Evolutionary conservation across 1,140 invertebrate genomes (phyloP), one percentile per base, ranked within the genome.

Genomic region (Hermatobates lingyangjiaoensis): DNA sequence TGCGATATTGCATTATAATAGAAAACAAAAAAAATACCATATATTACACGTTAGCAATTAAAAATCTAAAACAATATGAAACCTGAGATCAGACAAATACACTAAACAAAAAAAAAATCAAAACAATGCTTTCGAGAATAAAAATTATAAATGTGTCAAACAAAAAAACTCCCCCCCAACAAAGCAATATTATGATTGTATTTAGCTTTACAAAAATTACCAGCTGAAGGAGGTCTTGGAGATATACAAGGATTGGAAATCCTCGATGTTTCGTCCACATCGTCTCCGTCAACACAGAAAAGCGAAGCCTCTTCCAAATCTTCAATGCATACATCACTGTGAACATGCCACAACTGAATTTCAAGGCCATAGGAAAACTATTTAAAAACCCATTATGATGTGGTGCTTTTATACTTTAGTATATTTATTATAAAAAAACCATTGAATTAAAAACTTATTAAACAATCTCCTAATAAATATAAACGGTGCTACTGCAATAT

Each of bases 201-300:
- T 28, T 45, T 26, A n/a, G 10, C 23, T 28, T 23, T 46, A 27
- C 39, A 51, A 23, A 39, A 49, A 47, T 60, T 66, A 79, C 79
- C 78, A 60, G 77, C 74, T 30, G 79, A 81, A 5, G 77, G 74
- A 7, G 79, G 79, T 52, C 79, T 62, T 26, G 77, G 74, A 24
- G 75, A 72, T 56, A 76, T 75, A 54, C 77, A 75, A 10, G 78
- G 75, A n/a, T 77, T 74, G 26, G 72, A 76, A 27, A 50, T 39
- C 25, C 39, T 24, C 21, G 24, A 49, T 21, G 44, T 64, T 56
- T 74, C 75, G 57, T 74, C 73, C 50, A 80, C 76, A 25, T 76
- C 73, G 56, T 72, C 71, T 0, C 68, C 73, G 39, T 73, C 69
- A 54, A 72, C 71, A 21, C 66, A 67, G 58, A 74, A 72, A 27